Base-by-base conservation (phyloP, 2,113 vertebrate species). In the Percina caprodes region DNA sequence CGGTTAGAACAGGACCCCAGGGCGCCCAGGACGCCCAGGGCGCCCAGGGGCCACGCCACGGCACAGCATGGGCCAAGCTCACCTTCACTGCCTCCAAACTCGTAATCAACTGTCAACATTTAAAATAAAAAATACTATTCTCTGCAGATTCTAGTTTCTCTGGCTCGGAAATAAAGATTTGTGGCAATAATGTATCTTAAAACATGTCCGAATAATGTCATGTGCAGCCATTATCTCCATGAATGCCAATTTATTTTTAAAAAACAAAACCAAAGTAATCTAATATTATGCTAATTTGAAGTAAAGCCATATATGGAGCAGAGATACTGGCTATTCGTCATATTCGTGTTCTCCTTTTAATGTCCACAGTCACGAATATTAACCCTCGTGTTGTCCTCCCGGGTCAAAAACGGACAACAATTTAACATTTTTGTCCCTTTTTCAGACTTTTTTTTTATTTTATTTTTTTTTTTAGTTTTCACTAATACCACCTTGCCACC, bases 1-100 rank as follows among this genome's bases (percentile, higher is more conserved):
- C 74, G 61, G 81, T 85, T 79, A 88, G 63, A 42, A 15, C 46
- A n/a, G n/a, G 45, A 67, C 79, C n/a, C n/a, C n/a, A n/a, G n/a
- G n/a, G n/a, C n/a, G n/a, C n/a, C n/a, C n/a, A 30, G 30, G 30
- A 30, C 30, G 30, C 30, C n/a, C n/a, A n/a, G n/a, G 4, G 2
- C 4, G 26, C 85, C 21, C 65, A 62, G 45, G 51, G 45, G 48
- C 77, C 42, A 26, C 9, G 19, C 3, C 18, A 0, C 4, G 33
- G 49, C 6, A 13, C 74, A 52, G 24, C 42, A 0, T 0, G 46
- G 8, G 0, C 7, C 6, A 0, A 16, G 26, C 10, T 46, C 39
- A 67, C 24, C 61, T 11, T 30, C 35, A 48, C 26, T 49, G 23
- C 7, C 69, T 2, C 2, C 24, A 19, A 10, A 4, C 11, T 18